phyloP scores from a whole-genome alignment of 2,888 invertebrate species.

The Onthophagus sagittarius region DNA sequence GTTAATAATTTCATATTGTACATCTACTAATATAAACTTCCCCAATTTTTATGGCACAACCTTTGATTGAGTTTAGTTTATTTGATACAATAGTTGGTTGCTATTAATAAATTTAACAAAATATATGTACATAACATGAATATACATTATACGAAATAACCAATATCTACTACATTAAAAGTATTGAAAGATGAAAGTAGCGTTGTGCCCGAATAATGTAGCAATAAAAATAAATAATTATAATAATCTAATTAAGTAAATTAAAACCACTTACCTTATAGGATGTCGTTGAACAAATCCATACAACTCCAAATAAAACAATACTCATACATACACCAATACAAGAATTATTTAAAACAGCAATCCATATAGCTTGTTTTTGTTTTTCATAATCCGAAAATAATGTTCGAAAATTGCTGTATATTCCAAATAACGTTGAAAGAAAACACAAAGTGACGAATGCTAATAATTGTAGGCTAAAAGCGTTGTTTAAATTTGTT shows the following conservation, averaged over 20 bases:
- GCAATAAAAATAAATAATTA: too few species aligned
- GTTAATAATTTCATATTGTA: too few species aligned
- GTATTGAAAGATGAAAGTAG: too few species aligned
- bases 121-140: too few species aligned
- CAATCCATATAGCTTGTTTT: neutral
- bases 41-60: too few species aligned
- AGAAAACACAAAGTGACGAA: slow-evolving; percentile 21
- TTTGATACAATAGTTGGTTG: too few species aligned
- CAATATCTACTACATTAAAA: too few species aligned
- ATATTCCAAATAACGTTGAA: slow-evolving; percentile 22
- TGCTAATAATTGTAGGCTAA: slow-evolving; percentile 18
- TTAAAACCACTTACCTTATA: slow-evolving; percentile 15
- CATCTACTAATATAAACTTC: too few species aligned
- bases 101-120: too few species aligned
- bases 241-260: neutral
- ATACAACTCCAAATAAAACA: slow-evolving; percentile 14
- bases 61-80: too few species aligned
- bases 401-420: slow-evolving; percentile 19
- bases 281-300: slow-evolving; percentile 17
- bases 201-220: too few species aligned
- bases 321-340: slow-evolving; percentile 18
- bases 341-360: slow-evolving; percentile 15
- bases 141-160: too few species aligned
- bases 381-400: slow-evolving; percentile 5
- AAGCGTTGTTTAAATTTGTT: slow-evolving; percentile 16